Evolutionary conservation across 2,113 vertebrate genomes (phyloP).

Genomic region (Gambusia holbrooki): DNA sequence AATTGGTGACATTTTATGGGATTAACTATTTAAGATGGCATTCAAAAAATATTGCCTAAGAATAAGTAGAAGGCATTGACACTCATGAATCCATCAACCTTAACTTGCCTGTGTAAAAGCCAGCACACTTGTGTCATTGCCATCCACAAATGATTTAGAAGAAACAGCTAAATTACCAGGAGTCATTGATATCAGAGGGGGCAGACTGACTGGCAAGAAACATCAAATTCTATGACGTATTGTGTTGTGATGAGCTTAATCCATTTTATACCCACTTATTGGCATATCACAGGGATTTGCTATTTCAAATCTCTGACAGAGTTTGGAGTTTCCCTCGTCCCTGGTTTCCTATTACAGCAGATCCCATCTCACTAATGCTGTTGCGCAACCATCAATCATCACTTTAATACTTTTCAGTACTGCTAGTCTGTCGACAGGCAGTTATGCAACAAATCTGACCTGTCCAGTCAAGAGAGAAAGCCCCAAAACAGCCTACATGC

Average conservation of each 20-base stretch:
- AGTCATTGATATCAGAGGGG: constrained; percentile 43
- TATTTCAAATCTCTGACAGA: constrained; percentile 60
- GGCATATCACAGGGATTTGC: constrained; percentile 68
- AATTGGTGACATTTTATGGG: not conserved
- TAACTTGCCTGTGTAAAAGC: constrained; percentile 4
- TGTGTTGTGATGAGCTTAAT: constrained; percentile 57
- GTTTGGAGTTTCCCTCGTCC: constrained; percentile 56
- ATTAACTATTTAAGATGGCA: constrained; percentile 5
- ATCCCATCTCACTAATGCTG: constrained; percentile 76
- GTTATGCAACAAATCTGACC: constrained; percentile 62
- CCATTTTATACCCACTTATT: constrained; percentile 71
- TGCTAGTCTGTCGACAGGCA: constrained; percentile 35
- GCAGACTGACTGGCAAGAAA: constrained; percentile 55
- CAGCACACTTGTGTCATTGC: constrained; percentile 12
- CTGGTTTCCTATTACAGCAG: constrained; percentile 47
- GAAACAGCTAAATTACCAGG: constrained; percentile 33
- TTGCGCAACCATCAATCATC: constrained; percentile 80
- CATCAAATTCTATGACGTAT: constrained; percentile 38
- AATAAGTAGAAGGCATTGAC: not conserved
- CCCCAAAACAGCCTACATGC: constrained; percentile 13
- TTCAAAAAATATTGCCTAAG: not conserved
- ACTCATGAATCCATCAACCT: not conserved
- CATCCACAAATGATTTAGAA: constrained; percentile 18
- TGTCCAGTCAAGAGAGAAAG: constrained; percentile 20
- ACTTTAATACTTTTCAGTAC: constrained; percentile 67